Percentiles rank a stretch among this genome's conserved stretches.
phyloP scores from a whole-genome alignment of 2,797 vertebrate genomes.

The Acestrorhynchus altus region DNA sequence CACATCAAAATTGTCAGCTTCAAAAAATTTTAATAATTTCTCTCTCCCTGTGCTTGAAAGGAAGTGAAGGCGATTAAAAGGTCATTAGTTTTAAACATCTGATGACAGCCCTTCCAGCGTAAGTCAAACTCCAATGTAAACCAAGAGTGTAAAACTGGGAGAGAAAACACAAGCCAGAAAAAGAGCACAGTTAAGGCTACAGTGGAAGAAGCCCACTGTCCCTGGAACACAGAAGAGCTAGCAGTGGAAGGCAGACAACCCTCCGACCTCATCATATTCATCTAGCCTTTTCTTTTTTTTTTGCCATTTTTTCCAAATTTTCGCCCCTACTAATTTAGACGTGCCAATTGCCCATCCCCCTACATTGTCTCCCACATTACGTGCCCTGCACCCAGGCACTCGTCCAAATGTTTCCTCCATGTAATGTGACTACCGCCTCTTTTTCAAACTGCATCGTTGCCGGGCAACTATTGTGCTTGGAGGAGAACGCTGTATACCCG shows the following conservation, averaged over 20 bases:
- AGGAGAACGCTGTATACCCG: too few species aligned
- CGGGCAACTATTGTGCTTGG: too few species aligned
- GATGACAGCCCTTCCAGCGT: not conserved
- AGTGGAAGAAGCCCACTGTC: not conserved
- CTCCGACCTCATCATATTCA: not conserved
- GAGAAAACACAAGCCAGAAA: slow-evolving; percentile 5
- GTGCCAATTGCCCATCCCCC: too few species aligned
- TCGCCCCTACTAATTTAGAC: too few species aligned
- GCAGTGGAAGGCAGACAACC: not conserved
- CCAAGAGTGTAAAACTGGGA: not conserved
- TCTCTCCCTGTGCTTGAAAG: not conserved
- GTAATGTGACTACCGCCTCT: too few species aligned
- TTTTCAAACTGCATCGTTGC: too few species aligned
- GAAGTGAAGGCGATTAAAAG: not conserved
- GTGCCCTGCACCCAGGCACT: too few species aligned
- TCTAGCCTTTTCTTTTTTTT: too few species aligned
- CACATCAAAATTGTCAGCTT: not conserved
- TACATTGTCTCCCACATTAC: too few species aligned
- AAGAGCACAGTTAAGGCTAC: not conserved
- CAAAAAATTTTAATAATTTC: not conserved
- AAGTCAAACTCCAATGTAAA: not conserved
- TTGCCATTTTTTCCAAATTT: too few species aligned
- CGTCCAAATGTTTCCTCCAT: too few species aligned
- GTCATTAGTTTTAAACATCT: slow-evolving; percentile 9
- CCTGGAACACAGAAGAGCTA: not conserved